A percentile compares a stretch with the other conserved stretches of the same genome.
phyloP scores from a whole-genome alignment of 2,113 vertebrate genomes.

The Brachionichthys hirsutus region DNA sequence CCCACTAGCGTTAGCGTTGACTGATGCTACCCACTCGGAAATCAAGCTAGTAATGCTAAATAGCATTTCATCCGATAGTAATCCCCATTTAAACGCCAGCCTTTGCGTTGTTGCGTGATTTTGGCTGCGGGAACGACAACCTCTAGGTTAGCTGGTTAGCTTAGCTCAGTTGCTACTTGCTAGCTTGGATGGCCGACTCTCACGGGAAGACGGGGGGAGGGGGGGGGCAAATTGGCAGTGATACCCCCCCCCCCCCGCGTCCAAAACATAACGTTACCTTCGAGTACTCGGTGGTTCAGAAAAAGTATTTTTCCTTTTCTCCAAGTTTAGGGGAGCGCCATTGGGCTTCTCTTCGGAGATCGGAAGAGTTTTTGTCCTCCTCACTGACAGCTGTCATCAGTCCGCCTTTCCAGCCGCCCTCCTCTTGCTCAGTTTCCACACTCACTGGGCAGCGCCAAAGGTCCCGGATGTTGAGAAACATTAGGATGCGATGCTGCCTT shows the following conservation, averaged over 20 bases:
- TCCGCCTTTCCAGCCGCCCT: constrained; percentile 54
- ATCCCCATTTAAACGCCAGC: constrained; percentile 29
- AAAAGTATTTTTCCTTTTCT: constrained; percentile 18
- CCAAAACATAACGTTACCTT: constrained; percentile 43
- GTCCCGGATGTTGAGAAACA: constrained; percentile 68
- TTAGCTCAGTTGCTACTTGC: constrained; percentile 64
- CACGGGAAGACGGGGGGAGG: constrained; percentile 48
- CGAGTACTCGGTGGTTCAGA: constrained; percentile 6
- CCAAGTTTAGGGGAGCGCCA: constrained; percentile 44
- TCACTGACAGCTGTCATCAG: constrained; percentile 77
- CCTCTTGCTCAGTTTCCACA: constrained; percentile 51
- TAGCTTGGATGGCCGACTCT: constrained; percentile 47
- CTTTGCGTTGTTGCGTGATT: background rate
- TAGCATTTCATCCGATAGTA: constrained; percentile 28
- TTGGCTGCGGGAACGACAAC: background rate
- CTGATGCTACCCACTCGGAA: constrained; percentile 33
- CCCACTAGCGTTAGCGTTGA: constrained; percentile 15
- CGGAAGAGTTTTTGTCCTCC: constrained; percentile 59
- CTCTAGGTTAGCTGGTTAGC: constrained; percentile 37
- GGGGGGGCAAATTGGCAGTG: constrained; percentile 56
- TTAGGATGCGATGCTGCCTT: constrained; percentile 63
- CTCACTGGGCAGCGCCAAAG: constrained; percentile 29
- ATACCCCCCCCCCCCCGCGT: constrained; percentile 31
- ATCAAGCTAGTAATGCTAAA: constrained; percentile 50
- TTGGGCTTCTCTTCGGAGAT: constrained; percentile 38